phyloP scores from a whole-genome alignment of 2,888 invertebrate genomes.

The Drosophila melanocephala region DNA sequence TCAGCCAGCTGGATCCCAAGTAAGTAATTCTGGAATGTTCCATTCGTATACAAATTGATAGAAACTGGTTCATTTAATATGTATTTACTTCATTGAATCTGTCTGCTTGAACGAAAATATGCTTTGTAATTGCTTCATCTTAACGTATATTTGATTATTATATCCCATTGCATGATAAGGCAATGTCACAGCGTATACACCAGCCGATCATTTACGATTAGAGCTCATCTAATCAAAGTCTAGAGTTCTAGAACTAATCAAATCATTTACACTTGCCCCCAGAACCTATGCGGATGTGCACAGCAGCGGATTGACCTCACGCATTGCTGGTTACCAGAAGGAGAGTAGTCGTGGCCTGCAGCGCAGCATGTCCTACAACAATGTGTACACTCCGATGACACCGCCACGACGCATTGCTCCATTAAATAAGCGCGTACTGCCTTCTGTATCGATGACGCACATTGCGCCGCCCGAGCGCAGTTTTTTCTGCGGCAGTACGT shows the following conservation, averaged over 20 bases:
- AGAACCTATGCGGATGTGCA: constrained; percentile 86
- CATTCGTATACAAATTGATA: not conserved
- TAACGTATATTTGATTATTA: not conserved
- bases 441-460: constrained; percentile 78
- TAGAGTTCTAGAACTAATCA: not conserved
- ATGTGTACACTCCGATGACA: constrained; percentile 85
- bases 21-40: constrained; percentile 36
- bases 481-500: constrained; percentile 81
- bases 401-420: constrained; percentile 61
- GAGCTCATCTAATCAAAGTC: not conserved
- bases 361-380: constrained; percentile 82
- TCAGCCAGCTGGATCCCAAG: constrained; percentile 82
- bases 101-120: not conserved
- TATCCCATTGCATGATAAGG: not conserved
- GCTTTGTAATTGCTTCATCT: not conserved
- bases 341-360: constrained; percentile 81
- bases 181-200: not conserved
- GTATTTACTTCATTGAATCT: not conserved
- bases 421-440: constrained; percentile 72
- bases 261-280: not conserved
- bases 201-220: not conserved
- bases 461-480: constrained; percentile 84
- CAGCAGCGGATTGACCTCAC: constrained; percentile 86
- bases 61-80: not conserved
- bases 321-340: constrained; percentile 86